Evolutionary conservation across 2,888 invertebrate species (phyloP).

Genomic region (Caenorhabditis japonica): DNA sequence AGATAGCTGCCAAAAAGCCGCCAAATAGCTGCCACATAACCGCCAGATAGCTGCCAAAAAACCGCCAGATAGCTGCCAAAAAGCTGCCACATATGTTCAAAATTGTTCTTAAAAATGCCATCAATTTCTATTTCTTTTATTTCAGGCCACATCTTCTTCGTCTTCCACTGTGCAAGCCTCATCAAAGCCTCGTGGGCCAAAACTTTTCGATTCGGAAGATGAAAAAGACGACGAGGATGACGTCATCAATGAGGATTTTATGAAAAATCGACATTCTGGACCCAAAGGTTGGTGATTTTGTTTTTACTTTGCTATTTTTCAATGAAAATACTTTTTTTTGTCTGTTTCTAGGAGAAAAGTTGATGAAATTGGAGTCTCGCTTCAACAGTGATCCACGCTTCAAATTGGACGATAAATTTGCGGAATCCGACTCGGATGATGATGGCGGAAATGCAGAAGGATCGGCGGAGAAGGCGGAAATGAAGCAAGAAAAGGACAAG

Average conservation of each 20-base stretch:
- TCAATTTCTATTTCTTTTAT: no score
- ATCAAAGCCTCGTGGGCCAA: constrained; percentile 14
- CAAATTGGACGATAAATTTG: constrained; percentile 62
- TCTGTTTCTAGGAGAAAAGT: constrained; percentile 56
- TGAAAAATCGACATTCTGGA: constrained; percentile 48
- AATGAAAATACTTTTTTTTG: background rate
- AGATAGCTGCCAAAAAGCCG: no score
- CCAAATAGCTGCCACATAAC: no score
- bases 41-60: no score
- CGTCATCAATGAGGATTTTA: constrained; percentile 10
- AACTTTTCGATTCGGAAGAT: constrained; percentile 38
- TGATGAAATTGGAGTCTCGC: constrained; percentile 58
- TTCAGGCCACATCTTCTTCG: no score
- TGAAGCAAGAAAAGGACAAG: constrained; percentile 59
- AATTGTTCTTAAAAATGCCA: no score
- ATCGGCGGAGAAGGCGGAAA: constrained; percentile 48
- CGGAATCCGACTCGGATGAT: constrained; percentile 46
- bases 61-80: no score
- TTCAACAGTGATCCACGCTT: constrained; percentile 64
- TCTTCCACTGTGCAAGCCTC: constrained; percentile 2
- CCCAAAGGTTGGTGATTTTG: constrained; percentile 30
- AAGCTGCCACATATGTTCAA: no score
- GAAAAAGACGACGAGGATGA: constrained; percentile 48
- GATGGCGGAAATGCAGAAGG: no score
- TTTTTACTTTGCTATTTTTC: background rate